Base-by-base conservation (phyloP, 2,113 vertebrate species). In the Tragelaphus scriptus region DNA sequence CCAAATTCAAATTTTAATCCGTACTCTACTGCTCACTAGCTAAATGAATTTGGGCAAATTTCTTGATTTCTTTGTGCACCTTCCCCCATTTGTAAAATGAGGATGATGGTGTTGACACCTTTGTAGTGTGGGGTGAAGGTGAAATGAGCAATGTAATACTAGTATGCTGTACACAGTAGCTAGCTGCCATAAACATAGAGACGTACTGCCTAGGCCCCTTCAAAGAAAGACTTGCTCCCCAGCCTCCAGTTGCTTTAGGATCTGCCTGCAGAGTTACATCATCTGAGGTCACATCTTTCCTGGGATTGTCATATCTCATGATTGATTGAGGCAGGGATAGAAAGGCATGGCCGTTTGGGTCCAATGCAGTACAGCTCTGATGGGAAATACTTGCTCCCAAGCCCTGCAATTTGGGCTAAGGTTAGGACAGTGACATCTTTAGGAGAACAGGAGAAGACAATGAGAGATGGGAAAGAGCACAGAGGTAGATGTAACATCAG, bases 271-370 rank as follows among this genome's bases (percentile, higher is more conserved):
- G 47, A 82, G 23, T 55, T 11, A 53, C 26, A 15, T 51, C 44
- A 19, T 36, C 10, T 30, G 68, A 68, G 16, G 14, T 44, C 40
- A 89, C 6, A 53, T 14, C 55, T 40, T 88, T 47, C 26, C n/a
- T 28, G 15, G 15, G 7, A 14, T 28, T 7, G 0, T 21, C 56
- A 16, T 40, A 11, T 1, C 32, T 32, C 7, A 0, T 15, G 49
- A 59, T 17, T 68, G 56, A 63, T 8, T 51, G 44, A 77, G 36
- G 25, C 28, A 32, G 30, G 32, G 2, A 1, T 16, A 8, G 5
- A 17, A 88, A 88, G 40, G 1, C 23, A 19, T 53, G 44, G 36
- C 30, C 63, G 30, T 58, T 30, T 51, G 17, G 26, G 28, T 9
- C 59, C 32, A 14, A 4, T 3, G 40, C 25, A 59, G 13, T 40